Conservation (phyloP, 2,797 vertebrate species). For the Spinibarbus caldwelli region DNA sequence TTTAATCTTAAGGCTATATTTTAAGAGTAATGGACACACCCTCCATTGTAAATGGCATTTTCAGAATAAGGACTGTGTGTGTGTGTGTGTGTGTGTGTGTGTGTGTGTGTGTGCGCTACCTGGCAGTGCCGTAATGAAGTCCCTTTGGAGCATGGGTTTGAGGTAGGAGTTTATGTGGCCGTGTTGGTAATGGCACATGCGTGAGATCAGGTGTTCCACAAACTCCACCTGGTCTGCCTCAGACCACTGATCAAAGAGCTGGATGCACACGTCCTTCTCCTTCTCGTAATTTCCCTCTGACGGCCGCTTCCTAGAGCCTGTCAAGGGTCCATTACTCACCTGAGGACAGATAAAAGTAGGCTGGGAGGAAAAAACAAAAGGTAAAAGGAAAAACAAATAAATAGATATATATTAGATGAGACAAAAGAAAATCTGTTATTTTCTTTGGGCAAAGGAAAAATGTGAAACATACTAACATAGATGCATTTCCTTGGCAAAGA, state of each 20-base stretch:
- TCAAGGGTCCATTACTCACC: conserved; percentile 88
- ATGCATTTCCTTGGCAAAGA: neutral
- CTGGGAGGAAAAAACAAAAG: conserved; percentile 29
- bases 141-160: conserved; percentile 99
- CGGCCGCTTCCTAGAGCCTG: conserved; percentile 86
- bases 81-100: too few relatives aligned
- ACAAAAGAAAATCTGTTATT: neutral
- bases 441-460: neutral
- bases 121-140: conserved; percentile 98
- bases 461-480: neutral
- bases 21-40: neutral
- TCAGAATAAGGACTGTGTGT: neutral
- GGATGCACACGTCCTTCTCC: conserved; percentile 89
- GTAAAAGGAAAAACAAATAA: conserved; percentile 10
- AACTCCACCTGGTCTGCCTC: conserved; percentile 99
- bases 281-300: conserved; percentile 89
- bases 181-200: conserved; percentile 99
- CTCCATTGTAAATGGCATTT: neutral
- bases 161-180: conserved; percentile 99
- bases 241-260: conserved; percentile 94
- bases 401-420: neutral
- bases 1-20: neutral
- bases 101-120: too few relatives aligned
- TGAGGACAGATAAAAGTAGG: conserved; percentile 60
- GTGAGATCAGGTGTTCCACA: conserved; percentile 98